These are phyloP conservation scores for Cosmia pyralina DNA, from an alignment of 2,888 invertebrate genomes.

Conservation along the genomic window DNA sequence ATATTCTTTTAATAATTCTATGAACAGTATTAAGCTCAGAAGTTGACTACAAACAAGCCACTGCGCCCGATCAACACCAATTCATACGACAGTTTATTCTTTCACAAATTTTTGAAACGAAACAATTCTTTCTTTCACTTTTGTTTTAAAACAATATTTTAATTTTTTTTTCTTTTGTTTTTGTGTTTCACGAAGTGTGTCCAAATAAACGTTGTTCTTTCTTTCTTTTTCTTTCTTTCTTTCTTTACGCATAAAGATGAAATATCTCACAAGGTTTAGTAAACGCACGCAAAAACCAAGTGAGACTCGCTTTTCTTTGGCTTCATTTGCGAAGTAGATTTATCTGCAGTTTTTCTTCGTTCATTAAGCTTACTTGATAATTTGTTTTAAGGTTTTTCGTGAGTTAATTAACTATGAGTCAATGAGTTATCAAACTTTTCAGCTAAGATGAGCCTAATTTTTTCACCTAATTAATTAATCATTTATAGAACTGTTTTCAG, in stretches of 20 bases:
- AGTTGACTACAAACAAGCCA: background rate
- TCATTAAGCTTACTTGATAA: slow-evolving; percentile 18
- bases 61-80: background rate
- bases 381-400: slow-evolving; percentile 8
- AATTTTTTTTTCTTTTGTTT: no score
- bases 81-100: background rate
- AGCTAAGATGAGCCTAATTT: background rate
- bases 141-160: no score
- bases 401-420: slow-evolving; percentile 9
- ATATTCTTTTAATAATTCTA: background rate
- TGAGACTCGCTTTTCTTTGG: slow-evolving; percentile 7
- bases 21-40: background rate
- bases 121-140: no score
- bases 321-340: slow-evolving; percentile 5
- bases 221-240: no score
- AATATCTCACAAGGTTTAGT: slow-evolving; percentile 22
- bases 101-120: slow-evolving; percentile 3
- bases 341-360: slow-evolving; percentile 21
- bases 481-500: background rate
- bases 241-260: slow-evolving; percentile 17
- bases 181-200: no score
- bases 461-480: slow-evolving; percentile 4
- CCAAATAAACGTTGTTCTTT: no score
- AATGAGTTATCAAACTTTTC: slow-evolving; percentile 3
- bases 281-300: slow-evolving; percentile 27